Conservation (phyloP, 2,797 vertebrate species). For the Macropus fuliginosus region DNA sequence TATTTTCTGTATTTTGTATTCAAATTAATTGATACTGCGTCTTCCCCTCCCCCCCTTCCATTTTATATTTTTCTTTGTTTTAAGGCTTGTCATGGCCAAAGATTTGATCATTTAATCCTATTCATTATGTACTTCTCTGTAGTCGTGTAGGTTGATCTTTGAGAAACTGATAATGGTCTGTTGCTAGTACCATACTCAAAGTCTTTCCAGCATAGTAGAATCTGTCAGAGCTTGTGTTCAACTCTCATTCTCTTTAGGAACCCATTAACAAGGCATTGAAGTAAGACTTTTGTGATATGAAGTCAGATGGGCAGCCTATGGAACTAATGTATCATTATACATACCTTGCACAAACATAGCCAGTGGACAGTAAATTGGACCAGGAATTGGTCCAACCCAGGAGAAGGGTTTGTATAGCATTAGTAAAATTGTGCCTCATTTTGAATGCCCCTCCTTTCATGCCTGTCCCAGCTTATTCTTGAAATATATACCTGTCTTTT, state of each 20-base stretch:
- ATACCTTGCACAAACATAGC: background rate
- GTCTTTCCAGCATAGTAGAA: background rate
- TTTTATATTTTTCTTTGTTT: conserved; percentile 25
- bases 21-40: background rate
- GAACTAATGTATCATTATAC: background rate
- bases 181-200: background rate
- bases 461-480: background rate
- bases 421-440: background rate
- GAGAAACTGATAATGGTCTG: background rate
- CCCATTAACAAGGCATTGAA: background rate
- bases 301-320: background rate
- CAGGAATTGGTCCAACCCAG: background rate
- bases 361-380: background rate
- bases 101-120: conserved; percentile 44
- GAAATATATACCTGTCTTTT: background rate
- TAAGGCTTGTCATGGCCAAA: background rate
- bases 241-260: background rate
- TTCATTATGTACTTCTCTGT: background rate
- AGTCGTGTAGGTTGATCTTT: background rate
- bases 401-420: background rate
- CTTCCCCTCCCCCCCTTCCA: background rate
- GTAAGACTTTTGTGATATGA: background rate
- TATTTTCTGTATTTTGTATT: background rate
- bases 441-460: background rate
- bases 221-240: background rate